Conservation (phyloP, 2,797 vertebrate genomes). For the Xenentodon cancila region DNA sequence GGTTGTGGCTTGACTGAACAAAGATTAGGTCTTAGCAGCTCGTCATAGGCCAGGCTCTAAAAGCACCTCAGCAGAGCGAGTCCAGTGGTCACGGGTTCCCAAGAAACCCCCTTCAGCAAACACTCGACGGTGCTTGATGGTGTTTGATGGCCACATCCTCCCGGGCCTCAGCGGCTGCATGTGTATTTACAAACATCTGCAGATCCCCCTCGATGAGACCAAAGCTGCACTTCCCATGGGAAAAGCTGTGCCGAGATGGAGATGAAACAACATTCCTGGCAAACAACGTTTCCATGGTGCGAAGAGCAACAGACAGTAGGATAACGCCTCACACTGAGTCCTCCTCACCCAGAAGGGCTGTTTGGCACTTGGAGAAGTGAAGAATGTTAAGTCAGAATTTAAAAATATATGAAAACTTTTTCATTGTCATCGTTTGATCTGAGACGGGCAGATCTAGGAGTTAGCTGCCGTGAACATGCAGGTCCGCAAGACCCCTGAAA, state of each 20-base stretch:
- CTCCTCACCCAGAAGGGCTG: conserved; percentile 9
- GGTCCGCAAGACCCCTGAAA: not conserved
- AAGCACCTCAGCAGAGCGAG: conserved; percentile 29
- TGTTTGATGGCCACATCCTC: conserved; percentile 60
- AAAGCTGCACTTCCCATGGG: conserved; percentile 65
- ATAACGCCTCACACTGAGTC: conserved; percentile 29
- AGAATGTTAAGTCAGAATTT: conserved; percentile 16
- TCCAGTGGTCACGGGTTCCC: conserved; percentile 61
- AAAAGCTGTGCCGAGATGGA: conserved; percentile 32
- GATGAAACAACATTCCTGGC: conserved; percentile 48
- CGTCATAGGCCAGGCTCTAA: conserved; percentile 44
- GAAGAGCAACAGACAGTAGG: conserved; percentile 28
- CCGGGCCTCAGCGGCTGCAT: conserved; percentile 33
- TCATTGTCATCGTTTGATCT: too few relatives aligned
- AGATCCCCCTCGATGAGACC: conserved; percentile 56
- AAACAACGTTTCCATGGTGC: conserved; percentile 35
- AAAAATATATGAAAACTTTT: too few relatives aligned
- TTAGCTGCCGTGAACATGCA: conserved; percentile 17
- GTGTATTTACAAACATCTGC: conserved; percentile 73
- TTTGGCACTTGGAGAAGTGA: not conserved
- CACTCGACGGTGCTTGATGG: conserved; percentile 36
- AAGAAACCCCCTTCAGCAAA: conserved; percentile 72
- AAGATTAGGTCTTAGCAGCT: conserved; percentile 27
- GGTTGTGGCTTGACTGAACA: conserved; percentile 3
- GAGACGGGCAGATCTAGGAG: conserved; percentile 33